phyloP scores from a whole-genome alignment of 2,113 vertebrate species.

The Donacobius atricapilla region DNA sequence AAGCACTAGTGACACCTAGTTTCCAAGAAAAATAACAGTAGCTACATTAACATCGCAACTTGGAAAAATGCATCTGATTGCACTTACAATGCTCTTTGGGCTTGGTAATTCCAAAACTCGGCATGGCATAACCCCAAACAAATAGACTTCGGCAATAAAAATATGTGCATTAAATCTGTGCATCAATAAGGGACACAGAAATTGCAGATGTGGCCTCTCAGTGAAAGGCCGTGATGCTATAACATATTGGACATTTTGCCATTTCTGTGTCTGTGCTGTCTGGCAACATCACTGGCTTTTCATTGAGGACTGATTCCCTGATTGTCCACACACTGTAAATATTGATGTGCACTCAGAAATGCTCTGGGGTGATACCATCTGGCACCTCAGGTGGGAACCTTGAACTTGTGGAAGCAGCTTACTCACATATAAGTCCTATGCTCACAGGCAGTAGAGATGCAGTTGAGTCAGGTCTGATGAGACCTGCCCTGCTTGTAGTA shows the following conservation, averaged over 20 bases:
- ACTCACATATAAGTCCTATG: fast-evolving
- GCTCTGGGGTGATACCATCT: not conserved
- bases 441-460: not conserved
- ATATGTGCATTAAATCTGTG: not conserved
- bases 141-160: not conserved
- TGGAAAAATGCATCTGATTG: not conserved
- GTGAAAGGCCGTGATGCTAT: not conserved
- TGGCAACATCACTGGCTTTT: not conserved
- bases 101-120: not conserved
- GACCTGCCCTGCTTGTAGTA: not conserved
- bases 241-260: not conserved
- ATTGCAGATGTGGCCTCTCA: not conserved
- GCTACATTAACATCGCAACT: not conserved
- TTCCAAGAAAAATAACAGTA: not conserved
- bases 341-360: not conserved
- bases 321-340: not conserved
- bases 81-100: fast-evolving
- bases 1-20: conserved; percentile 60
- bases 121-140: not conserved
- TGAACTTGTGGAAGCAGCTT: not conserved
- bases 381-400: not conserved
- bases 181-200: not conserved
- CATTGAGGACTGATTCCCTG: not conserved
- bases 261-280: not conserved
- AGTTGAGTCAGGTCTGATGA: not conserved